A percentile compares a stretch with the other conserved stretches of the same genome.
Conservation (phyloP, 2,888 invertebrate species). For the Congeria kusceri region DNA sequence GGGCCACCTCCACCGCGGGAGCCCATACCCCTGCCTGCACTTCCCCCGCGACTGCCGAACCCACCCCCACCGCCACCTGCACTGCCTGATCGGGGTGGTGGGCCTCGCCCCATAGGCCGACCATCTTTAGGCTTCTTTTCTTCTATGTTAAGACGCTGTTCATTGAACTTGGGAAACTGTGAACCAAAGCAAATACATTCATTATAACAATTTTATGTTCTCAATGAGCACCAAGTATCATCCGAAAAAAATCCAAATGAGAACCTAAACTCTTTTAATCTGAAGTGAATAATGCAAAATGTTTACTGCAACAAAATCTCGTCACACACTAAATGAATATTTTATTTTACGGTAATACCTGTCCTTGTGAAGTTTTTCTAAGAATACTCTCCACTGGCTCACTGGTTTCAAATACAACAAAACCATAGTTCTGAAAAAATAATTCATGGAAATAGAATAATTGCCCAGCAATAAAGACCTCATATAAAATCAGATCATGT, state of each 20-base stretch:
- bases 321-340: no score
- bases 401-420: slow-evolving; percentile 95
- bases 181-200: slow-evolving; percentile 68
- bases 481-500: no score
- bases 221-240: background rate
- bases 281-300: no score
- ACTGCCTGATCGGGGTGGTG: slow-evolving; percentile 72
- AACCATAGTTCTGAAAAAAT: slow-evolving; percentile 92
- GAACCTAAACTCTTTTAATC: no score
- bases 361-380: slow-evolving; percentile 26
- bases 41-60: slow-evolving; percentile 70
- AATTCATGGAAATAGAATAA: background rate
- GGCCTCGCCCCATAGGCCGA: slow-evolving; percentile 74
- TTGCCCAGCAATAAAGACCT: no score
- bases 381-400: slow-evolving; percentile 92
- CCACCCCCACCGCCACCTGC: slow-evolving; percentile 73
- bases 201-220: background rate
- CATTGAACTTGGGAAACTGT: slow-evolving; percentile 93
- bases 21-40: slow-evolving; percentile 72
- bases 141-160: slow-evolving; percentile 95
- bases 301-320: no score
- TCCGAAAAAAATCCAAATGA: no score
- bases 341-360: no score
- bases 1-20: slow-evolving; percentile 68
- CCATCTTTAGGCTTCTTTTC: slow-evolving; percentile 89